These are phyloP conservation scores for Ditula angustiorana DNA, from an alignment of 2,888 invertebrate genomes.

Conservation along the genomic window DNA sequence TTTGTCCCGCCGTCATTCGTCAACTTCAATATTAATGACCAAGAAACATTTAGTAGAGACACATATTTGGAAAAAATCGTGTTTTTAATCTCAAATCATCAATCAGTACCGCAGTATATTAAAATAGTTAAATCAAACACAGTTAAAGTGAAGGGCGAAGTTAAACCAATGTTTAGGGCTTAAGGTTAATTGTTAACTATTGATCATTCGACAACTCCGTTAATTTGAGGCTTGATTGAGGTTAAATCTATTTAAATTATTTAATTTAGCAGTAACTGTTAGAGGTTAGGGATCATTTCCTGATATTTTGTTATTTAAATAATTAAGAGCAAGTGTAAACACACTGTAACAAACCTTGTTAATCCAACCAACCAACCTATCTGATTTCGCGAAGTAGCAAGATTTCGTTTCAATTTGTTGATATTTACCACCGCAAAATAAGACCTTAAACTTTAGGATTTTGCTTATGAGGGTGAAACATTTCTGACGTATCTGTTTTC, in stretches of 20 bases:
- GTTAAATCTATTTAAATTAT: constrained; percentile 14
- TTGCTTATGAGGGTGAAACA: no score
- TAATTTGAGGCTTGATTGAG: constrained; percentile 20
- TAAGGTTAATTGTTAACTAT: constrained; percentile 31
- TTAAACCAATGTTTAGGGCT: background rate
- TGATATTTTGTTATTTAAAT: background rate
- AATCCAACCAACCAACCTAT: no score
- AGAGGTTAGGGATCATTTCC: background rate
- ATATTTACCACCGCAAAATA: no score
- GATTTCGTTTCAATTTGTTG: no score
- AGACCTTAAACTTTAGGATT: no score
- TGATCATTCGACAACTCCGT: constrained; percentile 10
- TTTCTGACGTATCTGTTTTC: no score
- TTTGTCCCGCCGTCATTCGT: no score
- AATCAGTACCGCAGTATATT: constrained; percentile 1
- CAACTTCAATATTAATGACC: no score
- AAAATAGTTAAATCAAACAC: background rate
- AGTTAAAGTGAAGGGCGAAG: constrained; percentile 20
- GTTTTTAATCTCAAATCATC: background rate
- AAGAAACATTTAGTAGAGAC: no score
- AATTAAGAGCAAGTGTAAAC: background rate
- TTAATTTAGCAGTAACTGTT: background rate
- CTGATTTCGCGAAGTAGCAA: no score
- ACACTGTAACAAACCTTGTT: no score
- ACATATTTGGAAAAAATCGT: no score